Evolutionary conservation across 2,797 vertebrate species (phyloP).

Genomic region (Cheirogaleus major): DNA sequence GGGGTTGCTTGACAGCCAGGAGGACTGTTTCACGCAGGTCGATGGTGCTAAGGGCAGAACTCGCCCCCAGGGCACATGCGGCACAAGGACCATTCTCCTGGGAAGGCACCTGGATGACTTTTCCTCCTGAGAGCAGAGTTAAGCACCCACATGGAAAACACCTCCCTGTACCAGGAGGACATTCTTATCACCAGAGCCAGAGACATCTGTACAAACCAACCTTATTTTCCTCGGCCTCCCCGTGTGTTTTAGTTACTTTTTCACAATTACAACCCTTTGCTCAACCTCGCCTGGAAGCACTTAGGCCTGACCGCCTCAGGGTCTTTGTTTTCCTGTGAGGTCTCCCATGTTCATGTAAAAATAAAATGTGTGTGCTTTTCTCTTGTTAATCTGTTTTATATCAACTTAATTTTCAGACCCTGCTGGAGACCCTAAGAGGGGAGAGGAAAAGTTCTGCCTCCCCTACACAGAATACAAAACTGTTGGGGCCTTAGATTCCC

Average conservation of each 20-base stretch:
- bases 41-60: accelerated
- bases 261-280: too few relatives aligned
- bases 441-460: background rate
- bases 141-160: background rate
- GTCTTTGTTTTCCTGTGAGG: background rate
- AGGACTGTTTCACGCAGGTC: background rate
- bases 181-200: background rate
- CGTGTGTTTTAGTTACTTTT: background rate
- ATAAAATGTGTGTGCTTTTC: too few relatives aligned
- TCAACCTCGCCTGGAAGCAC: background rate
- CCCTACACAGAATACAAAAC: background rate
- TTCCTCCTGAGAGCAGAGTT: background rate
- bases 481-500: accelerated
- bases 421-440: background rate
- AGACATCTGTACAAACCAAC: background rate
- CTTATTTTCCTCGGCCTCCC: background rate
- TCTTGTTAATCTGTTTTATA: background rate
- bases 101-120: background rate
- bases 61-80: too few relatives aligned
- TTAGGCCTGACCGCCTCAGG: background rate
- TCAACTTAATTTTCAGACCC: background rate
- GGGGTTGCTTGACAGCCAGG: too few relatives aligned
- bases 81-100: too few relatives aligned
- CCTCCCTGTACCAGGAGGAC: background rate
- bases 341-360: too few relatives aligned